Evolutionary conservation across 2,113 vertebrate species (phyloP).

Genomic region (Oceanodroma tethys): DNA sequence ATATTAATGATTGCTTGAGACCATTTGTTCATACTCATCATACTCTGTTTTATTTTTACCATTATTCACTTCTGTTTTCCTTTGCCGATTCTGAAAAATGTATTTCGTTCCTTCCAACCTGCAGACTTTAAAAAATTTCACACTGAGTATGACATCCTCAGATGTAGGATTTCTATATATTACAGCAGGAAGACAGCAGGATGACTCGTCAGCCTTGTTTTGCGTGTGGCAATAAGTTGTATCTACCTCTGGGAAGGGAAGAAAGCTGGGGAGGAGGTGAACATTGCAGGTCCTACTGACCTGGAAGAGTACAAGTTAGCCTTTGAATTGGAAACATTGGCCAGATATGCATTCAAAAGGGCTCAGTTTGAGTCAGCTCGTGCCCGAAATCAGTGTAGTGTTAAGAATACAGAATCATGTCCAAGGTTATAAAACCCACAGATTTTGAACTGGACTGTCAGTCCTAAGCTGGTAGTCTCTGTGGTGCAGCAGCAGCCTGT

Average conservation of each 20-base stretch:
- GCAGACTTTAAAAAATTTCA: not conserved
- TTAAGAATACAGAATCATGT: not conserved
- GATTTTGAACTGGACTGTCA: not conserved
- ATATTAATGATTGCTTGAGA: not conserved
- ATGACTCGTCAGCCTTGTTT: not conserved
- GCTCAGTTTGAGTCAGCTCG: not conserved
- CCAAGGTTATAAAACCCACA: not conserved
- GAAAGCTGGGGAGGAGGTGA: not conserved
- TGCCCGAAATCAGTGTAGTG: not conserved
- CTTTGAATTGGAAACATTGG: not conserved
- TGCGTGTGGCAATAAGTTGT: not conserved
- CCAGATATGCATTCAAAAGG: not conserved
- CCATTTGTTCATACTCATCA: not conserved
- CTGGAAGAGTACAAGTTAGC: not conserved
- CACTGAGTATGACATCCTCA: not conserved
- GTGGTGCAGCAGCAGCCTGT: not conserved
- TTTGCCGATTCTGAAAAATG: not conserved
- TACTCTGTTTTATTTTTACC: not conserved
- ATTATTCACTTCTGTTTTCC: not conserved
- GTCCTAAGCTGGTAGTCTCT: not conserved
- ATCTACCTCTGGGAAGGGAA: not conserved
- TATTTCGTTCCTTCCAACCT: not conserved
- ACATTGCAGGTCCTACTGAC: not conserved
- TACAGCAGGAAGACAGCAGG: not conserved
- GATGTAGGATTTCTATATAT: not conserved